These are phyloP conservation scores for Struthio camelus DNA, from an alignment of 2,113 vertebrate genomes.

Conservation along the genomic window DNA sequence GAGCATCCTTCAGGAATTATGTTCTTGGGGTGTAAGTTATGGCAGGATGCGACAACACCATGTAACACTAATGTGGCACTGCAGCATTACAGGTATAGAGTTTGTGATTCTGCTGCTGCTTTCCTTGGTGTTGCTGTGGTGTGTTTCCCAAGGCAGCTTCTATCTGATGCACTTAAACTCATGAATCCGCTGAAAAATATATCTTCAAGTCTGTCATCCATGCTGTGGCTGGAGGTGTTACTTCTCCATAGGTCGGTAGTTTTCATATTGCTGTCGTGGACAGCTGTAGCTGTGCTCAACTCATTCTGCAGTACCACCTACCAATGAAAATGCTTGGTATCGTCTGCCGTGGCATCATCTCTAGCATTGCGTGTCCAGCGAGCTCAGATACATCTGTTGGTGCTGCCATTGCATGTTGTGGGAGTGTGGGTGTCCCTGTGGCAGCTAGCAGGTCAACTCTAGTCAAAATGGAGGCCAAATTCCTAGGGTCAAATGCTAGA, in stretches of 20 bases:
- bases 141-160: background rate
- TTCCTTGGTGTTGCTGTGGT: background rate
- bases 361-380: background rate
- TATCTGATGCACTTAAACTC: background rate
- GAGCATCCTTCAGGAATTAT: background rate
- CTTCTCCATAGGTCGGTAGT: background rate
- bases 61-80: background rate
- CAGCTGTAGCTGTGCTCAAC: background rate
- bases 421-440: background rate
- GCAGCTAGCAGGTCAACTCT: background rate
- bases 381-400: background rate
- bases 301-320: background rate
- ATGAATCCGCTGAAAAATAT: background rate
- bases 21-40: background rate
- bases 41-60: background rate
- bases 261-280: background rate
- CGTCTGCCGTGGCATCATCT: background rate
- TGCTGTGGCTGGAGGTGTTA: background rate
- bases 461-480: constrained; percentile 50
- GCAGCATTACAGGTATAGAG: background rate
- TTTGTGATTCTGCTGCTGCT: background rate
- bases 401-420: background rate
- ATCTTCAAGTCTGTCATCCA: background rate
- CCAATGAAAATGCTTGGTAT: background rate
- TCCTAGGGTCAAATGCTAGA: constrained; percentile 43